Evolutionary conservation across 2,113 vertebrate genomes (phyloP).

Genomic region (Scolopax mira): DNA sequence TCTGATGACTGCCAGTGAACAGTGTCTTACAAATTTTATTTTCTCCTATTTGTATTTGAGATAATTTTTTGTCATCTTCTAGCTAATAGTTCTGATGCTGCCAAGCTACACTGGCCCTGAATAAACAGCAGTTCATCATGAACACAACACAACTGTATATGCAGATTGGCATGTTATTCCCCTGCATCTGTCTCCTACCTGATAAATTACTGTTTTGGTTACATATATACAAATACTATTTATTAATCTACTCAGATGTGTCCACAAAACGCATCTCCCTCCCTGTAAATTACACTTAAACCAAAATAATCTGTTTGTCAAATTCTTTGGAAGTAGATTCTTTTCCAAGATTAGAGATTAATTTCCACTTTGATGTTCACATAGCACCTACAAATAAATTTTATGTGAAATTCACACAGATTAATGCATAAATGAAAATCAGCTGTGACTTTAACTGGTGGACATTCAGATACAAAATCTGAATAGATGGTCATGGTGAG

Average conservation of each 20-base stretch:
- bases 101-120: conserved; percentile 66
- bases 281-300: conserved; percentile 24
- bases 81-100: conserved; percentile 50
- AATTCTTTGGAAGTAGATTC: not conserved
- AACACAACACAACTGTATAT: conserved; percentile 63
- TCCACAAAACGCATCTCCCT: conserved; percentile 31
- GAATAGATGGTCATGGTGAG: not conserved
- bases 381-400: not conserved
- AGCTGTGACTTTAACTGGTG: not conserved
- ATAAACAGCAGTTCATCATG: conserved; percentile 78
- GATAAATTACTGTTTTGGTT: conserved; percentile 78
- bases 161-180: conserved; percentile 63
- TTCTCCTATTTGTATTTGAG: conserved; percentile 58
- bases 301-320: not conserved
- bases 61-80: conserved; percentile 63
- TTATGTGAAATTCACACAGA: not conserved
- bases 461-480: not conserved
- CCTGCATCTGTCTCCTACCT: conserved; percentile 69
- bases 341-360: not conserved
- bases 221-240: conserved; percentile 75
- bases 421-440: not conserved
- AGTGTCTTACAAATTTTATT: not conserved
- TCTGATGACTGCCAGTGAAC: not conserved
- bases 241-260: conserved; percentile 70
- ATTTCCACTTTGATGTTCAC: not conserved